Base-by-base conservation (phyloP, 2,888 invertebrate genomes). In the Fragum whitleyi region DNA sequence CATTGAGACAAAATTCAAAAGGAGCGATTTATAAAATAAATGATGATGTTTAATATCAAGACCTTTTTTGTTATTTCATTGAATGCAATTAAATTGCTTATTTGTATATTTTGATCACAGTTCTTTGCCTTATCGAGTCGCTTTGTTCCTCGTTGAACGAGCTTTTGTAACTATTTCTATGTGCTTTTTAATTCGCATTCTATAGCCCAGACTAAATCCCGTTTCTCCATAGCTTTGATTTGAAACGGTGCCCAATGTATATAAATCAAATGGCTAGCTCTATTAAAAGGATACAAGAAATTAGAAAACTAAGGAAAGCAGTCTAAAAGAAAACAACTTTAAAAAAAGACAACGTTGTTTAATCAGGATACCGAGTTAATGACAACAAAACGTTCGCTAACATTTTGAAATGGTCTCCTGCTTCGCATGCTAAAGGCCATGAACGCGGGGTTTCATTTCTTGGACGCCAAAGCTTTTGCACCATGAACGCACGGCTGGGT, bases 21-120 rank as follows among this genome's bases (percentile, higher is more conserved):
- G 47, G 9, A 14, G 26, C 42, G 21, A 36, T 65, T 65, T 65
- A 65, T 14, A 65, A 65, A 65, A 39, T 23, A 75, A 75, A 74
- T 71, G 75, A 47, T 47, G 72, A 68, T 67, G 29, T 71, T 71
- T 74, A 71, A 71, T 55, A 55, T 71, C 51, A 51, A 67, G 68
- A 62, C 68, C 51, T 59, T 67, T 42, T 81, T 74, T 81, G 81
- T 81, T 77, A 78, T 75, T 77, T 75, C 26, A 81, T 81, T 81
- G 68, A 81, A 78, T 81, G 75, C 77, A 78, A 81, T 81, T 78
- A 81, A 81, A 78, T 75, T 78, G 81, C 72, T 68, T 78, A 76
- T 81, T 81, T 81, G 73, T 74, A 69, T 61, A n/a, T 72, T 81
- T 73, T 75, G 81, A 78, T 81, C 69, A 57, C 69, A 57, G 55